Percentiles rank a stretch among this genome's conserved stretches.
Conservation (phyloP, 2,888 invertebrate species). For the Chaetogeoica ovagalla region DNA sequence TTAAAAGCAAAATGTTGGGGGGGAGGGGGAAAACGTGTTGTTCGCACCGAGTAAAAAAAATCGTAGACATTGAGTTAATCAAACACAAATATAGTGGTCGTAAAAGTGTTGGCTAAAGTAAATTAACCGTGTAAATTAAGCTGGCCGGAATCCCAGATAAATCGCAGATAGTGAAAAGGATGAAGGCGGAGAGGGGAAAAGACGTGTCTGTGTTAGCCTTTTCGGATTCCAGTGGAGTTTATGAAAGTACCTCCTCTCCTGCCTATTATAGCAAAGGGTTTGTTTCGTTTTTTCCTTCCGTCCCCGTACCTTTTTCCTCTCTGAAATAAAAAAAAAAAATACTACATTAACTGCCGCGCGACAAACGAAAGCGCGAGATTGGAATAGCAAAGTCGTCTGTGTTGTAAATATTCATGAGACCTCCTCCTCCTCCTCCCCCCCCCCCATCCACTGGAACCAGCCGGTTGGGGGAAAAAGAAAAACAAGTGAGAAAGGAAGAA, state of each 20-base stretch:
- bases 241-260: too few relatives aligned
- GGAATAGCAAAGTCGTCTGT: slow-evolving; percentile 49
- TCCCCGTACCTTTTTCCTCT: not conserved
- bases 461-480: not conserved
- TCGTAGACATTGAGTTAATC: slow-evolving; percentile 23
- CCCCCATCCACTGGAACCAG: too few relatives aligned
- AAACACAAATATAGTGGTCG: slow-evolving; percentile 12
- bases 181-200: not conserved
- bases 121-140: slow-evolving; percentile 33
- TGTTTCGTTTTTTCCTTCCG: not conserved
- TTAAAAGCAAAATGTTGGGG: not conserved
- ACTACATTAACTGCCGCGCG: slow-evolving; percentile 41
- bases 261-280: slow-evolving; percentile 31
- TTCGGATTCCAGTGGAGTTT: slow-evolving; percentile 19
- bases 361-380: slow-evolving; percentile 46
- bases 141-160: not conserved
- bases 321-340: too few relatives aligned
- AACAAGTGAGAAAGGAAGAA: slow-evolving; percentile 15
- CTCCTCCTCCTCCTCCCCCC: too few relatives aligned
- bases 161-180: slow-evolving; percentile 17
- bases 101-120: slow-evolving; percentile 33
- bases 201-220: slow-evolving; percentile 6
- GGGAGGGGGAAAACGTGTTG: too few relatives aligned
- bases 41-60: not conserved
- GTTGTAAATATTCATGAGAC: slow-evolving; percentile 51